Conservation (phyloP, 2,888 invertebrate species). For the Trichopoda pennipes region DNA sequence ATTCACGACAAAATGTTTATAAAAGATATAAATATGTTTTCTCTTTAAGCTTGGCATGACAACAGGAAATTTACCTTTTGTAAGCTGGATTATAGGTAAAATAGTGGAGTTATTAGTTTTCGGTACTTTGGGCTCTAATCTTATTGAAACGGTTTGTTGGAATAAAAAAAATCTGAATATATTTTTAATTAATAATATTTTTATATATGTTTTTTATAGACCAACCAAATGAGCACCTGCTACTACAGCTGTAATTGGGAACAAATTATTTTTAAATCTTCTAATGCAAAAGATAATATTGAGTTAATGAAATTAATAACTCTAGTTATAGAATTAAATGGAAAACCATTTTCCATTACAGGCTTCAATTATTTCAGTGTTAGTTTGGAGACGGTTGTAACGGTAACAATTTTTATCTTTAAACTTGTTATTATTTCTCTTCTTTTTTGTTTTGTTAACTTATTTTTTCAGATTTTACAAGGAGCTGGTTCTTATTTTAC, state of each 20-base stretch:
- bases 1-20: no score
- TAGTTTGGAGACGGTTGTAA: conserved; percentile 66
- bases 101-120: conserved; percentile 71
- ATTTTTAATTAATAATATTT: neutral
- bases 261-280: conserved; percentile 65
- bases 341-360: conserved; percentile 65
- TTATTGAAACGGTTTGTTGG: conserved; percentile 69
- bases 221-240: conserved; percentile 68
- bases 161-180: neutral
- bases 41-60: conserved; percentile 62
- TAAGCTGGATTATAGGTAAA: conserved; percentile 70
- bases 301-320: conserved; percentile 70
- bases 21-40: neutral
- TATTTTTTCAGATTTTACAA: conserved; percentile 70
- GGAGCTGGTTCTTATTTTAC: conserved; percentile 71
- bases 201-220: conserved; percentile 61
- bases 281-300: conserved; percentile 63
- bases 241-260: conserved; percentile 73
- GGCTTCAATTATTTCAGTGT: conserved; percentile 70
- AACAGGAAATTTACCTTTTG: conserved; percentile 64
- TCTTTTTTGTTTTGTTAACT: neutral
- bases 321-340: conserved; percentile 67
- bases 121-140: conserved; percentile 70
- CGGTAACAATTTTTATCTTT: conserved; percentile 52
- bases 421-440: neutral